Conservation (phyloP, 1,140 invertebrate genomes). For the Armadillidium nasatum region DNA sequence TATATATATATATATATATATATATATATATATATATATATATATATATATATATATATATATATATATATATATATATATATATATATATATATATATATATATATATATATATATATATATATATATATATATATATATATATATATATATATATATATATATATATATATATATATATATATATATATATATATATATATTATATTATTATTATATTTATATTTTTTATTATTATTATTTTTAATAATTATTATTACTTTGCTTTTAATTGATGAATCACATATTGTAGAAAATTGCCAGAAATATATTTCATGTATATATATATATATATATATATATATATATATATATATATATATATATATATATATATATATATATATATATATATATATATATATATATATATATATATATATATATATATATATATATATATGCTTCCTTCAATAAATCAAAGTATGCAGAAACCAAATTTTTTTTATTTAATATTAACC, state of each 20-base stretch:
- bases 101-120: background rate
- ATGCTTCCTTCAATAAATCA: too few species aligned
- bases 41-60: background rate
- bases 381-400: too few species aligned
- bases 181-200: slow-evolving; percentile 16
- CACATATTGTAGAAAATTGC: too few species aligned
- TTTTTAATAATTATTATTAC: too few species aligned
- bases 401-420: too few species aligned
- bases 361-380: slow-evolving; percentile 7
- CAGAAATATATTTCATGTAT: too few species aligned
- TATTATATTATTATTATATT: background rate
- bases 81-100: slow-evolving; percentile 11
- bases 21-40: background rate
- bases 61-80: background rate
- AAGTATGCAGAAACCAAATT: too few species aligned
- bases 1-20: background rate
- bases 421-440: too few species aligned
- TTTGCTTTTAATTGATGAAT: too few species aligned
- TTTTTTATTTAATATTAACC: too few species aligned
- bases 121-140: background rate
- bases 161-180: background rate
- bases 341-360: background rate
- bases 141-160: background rate
- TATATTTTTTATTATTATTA: too few species aligned
- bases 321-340: background rate